Conservation (phyloP, 2,113 vertebrate genomes). For the Oncorhynchus keta region DNA sequence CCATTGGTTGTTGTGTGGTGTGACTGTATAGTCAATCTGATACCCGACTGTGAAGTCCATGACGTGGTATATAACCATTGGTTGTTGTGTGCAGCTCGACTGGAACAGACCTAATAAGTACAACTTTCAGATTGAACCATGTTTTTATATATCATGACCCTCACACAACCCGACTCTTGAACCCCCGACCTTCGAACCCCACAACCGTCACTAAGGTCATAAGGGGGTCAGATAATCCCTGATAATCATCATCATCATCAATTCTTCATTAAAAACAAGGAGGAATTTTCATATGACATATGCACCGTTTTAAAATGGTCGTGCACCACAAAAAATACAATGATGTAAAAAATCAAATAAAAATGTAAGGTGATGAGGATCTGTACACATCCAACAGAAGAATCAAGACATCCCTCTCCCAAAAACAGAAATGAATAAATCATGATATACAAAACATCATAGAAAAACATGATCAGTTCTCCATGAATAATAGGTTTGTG, state of each 20-base stretch:
- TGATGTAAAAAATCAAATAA: neutral
- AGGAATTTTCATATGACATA: slow-evolving; percentile 54
- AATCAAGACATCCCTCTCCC: slow-evolving; percentile 48
- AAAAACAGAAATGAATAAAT: neutral
- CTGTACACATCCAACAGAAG: neutral
- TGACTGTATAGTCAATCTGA: too few relatives aligned
- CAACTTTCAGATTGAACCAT: neutral
- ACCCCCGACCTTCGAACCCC: slow-evolving; percentile 22
- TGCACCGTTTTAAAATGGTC: slow-evolving; percentile 60
- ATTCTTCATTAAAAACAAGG: slow-evolving; percentile 55
- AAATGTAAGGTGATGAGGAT: neutral
- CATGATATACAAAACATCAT: neutral
- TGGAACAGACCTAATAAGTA: neutral
- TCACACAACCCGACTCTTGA: neutral
- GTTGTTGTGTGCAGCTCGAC: too few relatives aligned
- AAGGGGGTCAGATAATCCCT: slow-evolving; percentile 71
- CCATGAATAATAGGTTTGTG: slow-evolving; percentile 30
- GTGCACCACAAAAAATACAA: neutral
- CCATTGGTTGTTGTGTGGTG: too few relatives aligned
- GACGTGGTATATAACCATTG: too few relatives aligned
- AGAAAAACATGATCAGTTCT: neutral
- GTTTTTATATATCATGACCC: neutral
- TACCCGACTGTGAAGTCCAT: too few relatives aligned
- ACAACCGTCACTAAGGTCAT: slow-evolving; percentile 65
- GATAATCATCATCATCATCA: slow-evolving; percentile 39